Evolutionary conservation across 2,888 invertebrate species (phyloP).

Genomic region (Hecatera dysodea): DNA sequence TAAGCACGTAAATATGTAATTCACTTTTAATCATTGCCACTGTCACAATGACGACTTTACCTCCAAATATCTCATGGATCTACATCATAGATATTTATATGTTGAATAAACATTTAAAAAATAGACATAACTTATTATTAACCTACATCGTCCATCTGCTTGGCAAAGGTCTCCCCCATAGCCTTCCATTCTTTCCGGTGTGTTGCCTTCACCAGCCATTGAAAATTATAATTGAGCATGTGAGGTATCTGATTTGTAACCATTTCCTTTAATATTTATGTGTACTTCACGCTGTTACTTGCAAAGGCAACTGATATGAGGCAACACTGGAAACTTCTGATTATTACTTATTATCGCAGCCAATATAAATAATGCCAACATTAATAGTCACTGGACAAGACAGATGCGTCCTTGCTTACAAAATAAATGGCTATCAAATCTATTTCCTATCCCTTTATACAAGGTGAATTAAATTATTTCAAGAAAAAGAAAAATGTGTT

Average conservation of each 20-base stretch:
- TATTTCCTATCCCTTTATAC: not conserved
- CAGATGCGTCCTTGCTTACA: conserved; percentile 14
- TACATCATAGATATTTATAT: too few relatives aligned
- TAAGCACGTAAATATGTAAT: too few relatives aligned
- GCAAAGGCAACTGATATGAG: conserved; percentile 23
- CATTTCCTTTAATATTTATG: not conserved
- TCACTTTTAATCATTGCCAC: too few relatives aligned
- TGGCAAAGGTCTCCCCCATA: too few relatives aligned
- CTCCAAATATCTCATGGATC: too few relatives aligned
- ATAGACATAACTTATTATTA: too few relatives aligned
- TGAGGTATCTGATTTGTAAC: conserved; percentile 12
- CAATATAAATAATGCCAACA: not conserved
- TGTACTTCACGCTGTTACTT: conserved; percentile 24
- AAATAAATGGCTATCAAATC: not conserved
- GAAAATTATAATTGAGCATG: not conserved
- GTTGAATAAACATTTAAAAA: too few relatives aligned
- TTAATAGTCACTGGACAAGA: not conserved
- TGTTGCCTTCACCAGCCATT: too few relatives aligned
- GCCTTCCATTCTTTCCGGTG: too few relatives aligned
- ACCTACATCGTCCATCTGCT: too few relatives aligned
- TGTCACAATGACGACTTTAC: too few relatives aligned
- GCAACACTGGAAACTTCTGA: not conserved
- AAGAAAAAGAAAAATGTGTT: too few relatives aligned
- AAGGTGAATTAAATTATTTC: not conserved
- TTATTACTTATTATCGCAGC: not conserved